Evolutionary conservation across 2,888 invertebrate genomes (phyloP).

Genomic region (Empis stercorea): DNA sequence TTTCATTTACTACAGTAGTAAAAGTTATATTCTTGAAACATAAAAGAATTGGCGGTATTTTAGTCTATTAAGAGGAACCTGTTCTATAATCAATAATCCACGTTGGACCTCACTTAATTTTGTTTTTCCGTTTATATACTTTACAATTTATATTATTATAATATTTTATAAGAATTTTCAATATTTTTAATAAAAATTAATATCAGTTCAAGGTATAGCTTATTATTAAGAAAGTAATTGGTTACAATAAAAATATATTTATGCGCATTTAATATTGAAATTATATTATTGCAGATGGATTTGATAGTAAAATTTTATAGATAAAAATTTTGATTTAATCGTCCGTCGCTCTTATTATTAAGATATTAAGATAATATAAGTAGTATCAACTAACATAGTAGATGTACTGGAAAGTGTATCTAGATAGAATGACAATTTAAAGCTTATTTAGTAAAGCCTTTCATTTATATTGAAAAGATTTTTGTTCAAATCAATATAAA

Average conservation of each 20-base stretch:
- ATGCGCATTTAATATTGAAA: slow-evolving; percentile 38
- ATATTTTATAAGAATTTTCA: slow-evolving; percentile 38
- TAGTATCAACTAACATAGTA: slow-evolving; percentile 79
- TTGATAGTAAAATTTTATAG: slow-evolving; percentile 48
- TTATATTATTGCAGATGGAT: slow-evolving; percentile 45
- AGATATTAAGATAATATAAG: slow-evolving; percentile 55
- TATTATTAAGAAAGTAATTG: slow-evolving; percentile 50
- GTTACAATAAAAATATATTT: slow-evolving; percentile 50
- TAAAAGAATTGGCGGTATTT: slow-evolving; percentile 58
- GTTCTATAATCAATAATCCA: slow-evolving; percentile 55
- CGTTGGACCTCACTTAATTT: slow-evolving; percentile 28
- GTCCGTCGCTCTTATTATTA: slow-evolving; percentile 68
- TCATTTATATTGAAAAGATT: slow-evolving; percentile 48
- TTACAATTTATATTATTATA: background rate
- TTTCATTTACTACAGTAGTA: slow-evolving; percentile 43
- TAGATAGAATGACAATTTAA: slow-evolving; percentile 52
- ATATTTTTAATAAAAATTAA: slow-evolving; percentile 36
- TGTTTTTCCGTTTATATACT: background rate
- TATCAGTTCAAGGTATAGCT: slow-evolving; percentile 61
- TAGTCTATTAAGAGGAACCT: slow-evolving; percentile 57
- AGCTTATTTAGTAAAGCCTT: slow-evolving; percentile 42
- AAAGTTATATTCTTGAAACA: slow-evolving; percentile 47
- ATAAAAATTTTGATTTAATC: slow-evolving; percentile 48
- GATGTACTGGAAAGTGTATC: slow-evolving; percentile 61
- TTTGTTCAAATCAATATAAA: slow-evolving; percentile 24